Base-by-base conservation (phyloP, 2,888 invertebrate genomes). In the Smittia aterrima region DNA sequence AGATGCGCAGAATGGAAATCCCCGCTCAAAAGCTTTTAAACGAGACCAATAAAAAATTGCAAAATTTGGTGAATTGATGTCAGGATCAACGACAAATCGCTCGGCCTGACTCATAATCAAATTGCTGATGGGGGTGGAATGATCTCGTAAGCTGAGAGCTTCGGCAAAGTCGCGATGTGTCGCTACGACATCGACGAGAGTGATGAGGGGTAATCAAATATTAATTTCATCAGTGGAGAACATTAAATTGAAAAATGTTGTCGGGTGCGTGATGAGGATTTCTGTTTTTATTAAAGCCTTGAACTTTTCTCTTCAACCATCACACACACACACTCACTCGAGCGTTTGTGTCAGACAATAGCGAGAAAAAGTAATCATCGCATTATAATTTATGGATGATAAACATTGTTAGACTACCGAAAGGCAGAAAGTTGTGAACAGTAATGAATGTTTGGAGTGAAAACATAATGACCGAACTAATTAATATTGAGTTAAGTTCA, bases 1-100 rank as follows among this genome's bases (percentile, higher is more conserved):
- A 3, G n/a, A 3, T 58, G 58, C 58, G 58, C n/a, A n/a, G n/a
- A n/a, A n/a, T 58, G 58, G 58, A 47, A 47, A 47, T 47, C n/a
- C 32, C 11, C 47, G 47, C n/a, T 47, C 47, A 58, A 58, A 7
- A 7, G 58, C 58, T 58, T 47, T 47, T 47, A 47, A 47, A 11
- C 32, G 32, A 3, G 3, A 16, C 20, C 22, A 18, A 58, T 58
- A 58, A 58, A 58, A 58, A 2, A 18, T 58, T 58, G 58, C n/a
- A 2, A 47, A 47, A 47, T 47, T n/a, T 47, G n/a, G 32, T 6
- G 47, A 58, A 58, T 58, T 58, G 18, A 20, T 58, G 58, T 58
- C 18, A 58, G n/a, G 47, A 47, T 58, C 47, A 16, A 47, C 16
- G 47, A 16, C 13, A 47, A 38, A 38, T 38, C 47, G 16, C n/a